Base-by-base conservation (phyloP, 2,888 invertebrate genomes). In the Ennomos quercinarius region DNA sequence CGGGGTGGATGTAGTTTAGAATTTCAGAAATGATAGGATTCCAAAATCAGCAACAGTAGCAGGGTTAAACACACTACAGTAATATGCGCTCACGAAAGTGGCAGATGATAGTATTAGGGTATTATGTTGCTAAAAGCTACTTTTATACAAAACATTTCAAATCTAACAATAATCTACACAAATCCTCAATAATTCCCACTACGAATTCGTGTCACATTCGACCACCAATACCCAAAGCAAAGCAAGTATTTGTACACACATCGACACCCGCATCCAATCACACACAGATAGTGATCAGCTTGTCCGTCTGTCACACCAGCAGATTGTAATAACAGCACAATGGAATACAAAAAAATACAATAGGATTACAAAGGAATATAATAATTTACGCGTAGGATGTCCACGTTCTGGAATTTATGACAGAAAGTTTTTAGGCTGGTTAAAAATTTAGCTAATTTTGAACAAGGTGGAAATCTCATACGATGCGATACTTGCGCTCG, bases 181-280 rank as follows among this genome's bases (percentile, higher is more conserved):
- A 49, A 45, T 42, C 42, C 9, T 39, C 46, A 51, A 58, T 45
- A 56, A 63, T 61, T 59, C 53, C 48, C 48, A 37, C 13, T 52
- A 58, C 56, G 57, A 59, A 63, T 63, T 61, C 66, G 39, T 57
- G 65, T 55, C 62, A 51, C 54, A 52, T 41, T 38, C 43, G 39
- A 47, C 43, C 63, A 63, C 49, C 63, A 63, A 65, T 62, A 63
- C 60, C 62, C 50, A 58, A 47, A 65, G n/a, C 60, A 62, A 65
- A 66, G 62, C 35, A 47, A 61, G 36, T 38, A 37, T 61, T 46
- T 61, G 61, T 61, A 50, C 37, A 54, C 61, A 40, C 54, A 56
- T 71, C 70, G 78, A 76, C 78, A 75, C 84, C 84, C 84, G 84
- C 83, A 85, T 85, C 79, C 77, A 78, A 81, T 79, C 76, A 64